A percentile compares a stretch with the other conserved stretches of the same genome.
Evolutionary conservation across 2,113 vertebrate species (phyloP).

Genomic region (Sylvia atricapilla): DNA sequence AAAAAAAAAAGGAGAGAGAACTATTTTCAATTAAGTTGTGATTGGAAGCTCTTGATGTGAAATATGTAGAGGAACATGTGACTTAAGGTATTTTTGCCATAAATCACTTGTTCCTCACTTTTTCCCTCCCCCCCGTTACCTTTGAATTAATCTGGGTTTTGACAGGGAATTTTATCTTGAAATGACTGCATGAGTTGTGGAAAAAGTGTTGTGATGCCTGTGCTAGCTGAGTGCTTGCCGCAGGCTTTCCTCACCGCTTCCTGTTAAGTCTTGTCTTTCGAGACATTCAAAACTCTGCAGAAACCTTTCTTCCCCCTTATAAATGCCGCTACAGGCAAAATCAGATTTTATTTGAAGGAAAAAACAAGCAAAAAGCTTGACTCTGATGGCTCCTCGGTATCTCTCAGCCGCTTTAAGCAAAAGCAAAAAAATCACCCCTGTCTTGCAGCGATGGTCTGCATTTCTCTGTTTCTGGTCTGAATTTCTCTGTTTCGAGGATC

Average conservation of each 20-base stretch:
- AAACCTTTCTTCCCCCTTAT: not conserved
- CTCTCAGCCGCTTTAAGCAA: not conserved
- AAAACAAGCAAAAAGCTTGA: not conserved
- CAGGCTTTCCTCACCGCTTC: slow-evolving; percentile 29
- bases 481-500: not conserved
- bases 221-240: not conserved
- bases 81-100: not conserved
- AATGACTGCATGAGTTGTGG: not conserved
- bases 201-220: slow-evolving; percentile 28
- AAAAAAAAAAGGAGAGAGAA: not conserved
- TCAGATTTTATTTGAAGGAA: not conserved
- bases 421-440: not conserved
- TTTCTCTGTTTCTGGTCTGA: not conserved
- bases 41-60: slow-evolving; percentile 5
- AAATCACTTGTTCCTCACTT: not conserved
- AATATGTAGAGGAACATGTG: not conserved
- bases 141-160: slow-evolving; percentile 29
- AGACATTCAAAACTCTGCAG: slow-evolving; percentile 14
- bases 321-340: not conserved
- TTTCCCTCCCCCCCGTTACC: not conserved
- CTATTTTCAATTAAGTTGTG: not conserved
- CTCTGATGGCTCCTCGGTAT: not conserved
- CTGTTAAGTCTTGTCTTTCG: slow-evolving; percentile 50
- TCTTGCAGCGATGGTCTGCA: not conserved
- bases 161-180: slow-evolving; percentile 51